Evolutionary conservation across 2,797 vertebrate species (phyloP).

Genomic region (Coranthus polyacanthus): DNA sequence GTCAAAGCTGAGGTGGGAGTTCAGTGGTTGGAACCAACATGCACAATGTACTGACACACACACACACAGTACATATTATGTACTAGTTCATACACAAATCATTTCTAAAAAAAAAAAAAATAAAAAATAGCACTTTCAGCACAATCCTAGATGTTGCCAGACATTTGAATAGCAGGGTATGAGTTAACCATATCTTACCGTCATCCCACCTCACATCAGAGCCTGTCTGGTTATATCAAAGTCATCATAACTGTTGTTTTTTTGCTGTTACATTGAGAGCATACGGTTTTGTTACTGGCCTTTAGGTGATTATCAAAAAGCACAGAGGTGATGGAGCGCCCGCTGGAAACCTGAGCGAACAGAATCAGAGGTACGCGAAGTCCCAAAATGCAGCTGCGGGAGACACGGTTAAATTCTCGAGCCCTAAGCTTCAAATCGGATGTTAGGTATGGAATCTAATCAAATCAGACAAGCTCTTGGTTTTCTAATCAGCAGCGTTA

Average conservation of each 20-base stretch:
- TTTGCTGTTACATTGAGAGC: constrained; percentile 38
- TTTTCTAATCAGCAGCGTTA: background rate
- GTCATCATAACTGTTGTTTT: constrained; percentile 35
- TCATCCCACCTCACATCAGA: constrained; percentile 30
- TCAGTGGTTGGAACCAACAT: constrained; percentile 44
- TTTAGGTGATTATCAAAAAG: constrained; percentile 51
- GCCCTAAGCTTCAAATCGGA: background rate
- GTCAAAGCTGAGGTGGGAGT: constrained; percentile 44
- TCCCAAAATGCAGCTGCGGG: constrained; percentile 16
- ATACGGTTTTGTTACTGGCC: constrained; percentile 19
- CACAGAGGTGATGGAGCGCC: constrained; percentile 58
- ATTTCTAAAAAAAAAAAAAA: constrained; percentile 36
- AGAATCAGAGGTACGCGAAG: constrained; percentile 20
- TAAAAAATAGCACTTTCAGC: constrained; percentile 83
- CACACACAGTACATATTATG: constrained; percentile 43
- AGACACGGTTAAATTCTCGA: background rate
- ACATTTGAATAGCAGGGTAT: constrained; percentile 68
- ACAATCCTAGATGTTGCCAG: constrained; percentile 80
- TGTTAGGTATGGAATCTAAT: constrained; percentile 3
- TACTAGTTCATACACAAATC: constrained; percentile 48
- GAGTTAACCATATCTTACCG: constrained; percentile 48
- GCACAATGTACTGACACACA: constrained; percentile 49
- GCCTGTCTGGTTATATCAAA: constrained; percentile 30
- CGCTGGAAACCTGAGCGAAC: no score
- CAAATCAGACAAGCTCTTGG: constrained; percentile 17